These are phyloP conservation scores for Saimiri boliviensis DNA, from an alignment of 2,113 vertebrate species.

Conservation along the genomic window DNA sequence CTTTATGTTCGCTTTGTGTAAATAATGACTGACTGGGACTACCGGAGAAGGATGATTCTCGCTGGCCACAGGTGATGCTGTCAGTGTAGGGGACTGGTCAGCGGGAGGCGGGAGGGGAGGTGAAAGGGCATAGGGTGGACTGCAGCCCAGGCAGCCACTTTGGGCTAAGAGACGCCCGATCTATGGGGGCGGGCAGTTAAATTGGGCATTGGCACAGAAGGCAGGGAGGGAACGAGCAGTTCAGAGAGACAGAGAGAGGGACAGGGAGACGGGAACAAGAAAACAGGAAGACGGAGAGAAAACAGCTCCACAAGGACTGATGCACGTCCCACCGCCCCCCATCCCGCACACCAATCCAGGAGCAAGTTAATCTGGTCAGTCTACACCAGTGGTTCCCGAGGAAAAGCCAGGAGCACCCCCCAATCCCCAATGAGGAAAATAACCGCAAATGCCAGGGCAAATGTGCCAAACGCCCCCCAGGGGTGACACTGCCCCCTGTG, in stretches of 20 bases:
- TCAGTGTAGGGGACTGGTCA: background rate
- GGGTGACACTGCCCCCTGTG: rapidly evolving
- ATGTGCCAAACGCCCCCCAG: background rate
- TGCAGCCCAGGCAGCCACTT: background rate
- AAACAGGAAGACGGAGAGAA: background rate
- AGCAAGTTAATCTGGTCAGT: background rate
- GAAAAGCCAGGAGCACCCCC: background rate
- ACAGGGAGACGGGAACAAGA: too few species aligned
- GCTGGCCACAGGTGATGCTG: too few species aligned
- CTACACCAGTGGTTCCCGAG: background rate
- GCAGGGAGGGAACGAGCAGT: background rate
- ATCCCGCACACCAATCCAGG: background rate
- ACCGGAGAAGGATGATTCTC: background rate
- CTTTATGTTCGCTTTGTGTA: background rate
- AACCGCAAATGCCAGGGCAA: background rate
- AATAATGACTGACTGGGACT: background rate
- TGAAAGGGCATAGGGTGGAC: background rate
- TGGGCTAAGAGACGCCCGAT: background rate
- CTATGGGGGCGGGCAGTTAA: background rate
- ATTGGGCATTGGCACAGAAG: background rate
- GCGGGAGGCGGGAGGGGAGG: background rate
- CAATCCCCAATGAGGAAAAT: too few species aligned
- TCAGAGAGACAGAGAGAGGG: background rate
- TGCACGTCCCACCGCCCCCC: rapidly evolving
- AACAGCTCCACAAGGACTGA: background rate